Conservation (phyloP, 2,888 invertebrate genomes). For the Pristionchus entomophagus region DNA sequence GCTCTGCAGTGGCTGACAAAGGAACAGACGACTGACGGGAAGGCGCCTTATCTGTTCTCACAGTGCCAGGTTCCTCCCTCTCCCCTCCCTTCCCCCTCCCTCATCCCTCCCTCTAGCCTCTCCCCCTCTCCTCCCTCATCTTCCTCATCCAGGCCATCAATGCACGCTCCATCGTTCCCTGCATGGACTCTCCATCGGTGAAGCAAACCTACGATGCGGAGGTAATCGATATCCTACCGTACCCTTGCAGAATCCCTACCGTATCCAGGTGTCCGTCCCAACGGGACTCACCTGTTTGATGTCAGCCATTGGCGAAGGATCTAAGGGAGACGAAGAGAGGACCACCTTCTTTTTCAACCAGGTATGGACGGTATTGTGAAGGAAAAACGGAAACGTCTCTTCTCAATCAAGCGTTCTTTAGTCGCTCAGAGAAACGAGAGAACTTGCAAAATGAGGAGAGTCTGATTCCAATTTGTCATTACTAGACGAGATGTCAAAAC, state of each 20-base stretch:
- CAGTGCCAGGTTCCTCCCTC: slow-evolving; percentile 59
- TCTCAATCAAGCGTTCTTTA: no score
- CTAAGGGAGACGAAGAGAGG: slow-evolving; percentile 61
- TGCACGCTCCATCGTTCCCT: slow-evolving; percentile 84
- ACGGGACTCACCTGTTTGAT: slow-evolving; percentile 87
- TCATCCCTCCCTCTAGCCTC: slow-evolving; percentile 81
- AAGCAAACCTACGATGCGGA: slow-evolving; percentile 88
- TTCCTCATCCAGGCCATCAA: slow-evolving; percentile 64
- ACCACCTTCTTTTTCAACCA: slow-evolving; percentile 70
- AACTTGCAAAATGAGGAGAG: no score
- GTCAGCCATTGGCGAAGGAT: slow-evolving; percentile 83
- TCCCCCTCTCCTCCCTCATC: slow-evolving; percentile 78
- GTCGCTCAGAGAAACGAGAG: no score
- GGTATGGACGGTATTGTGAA: neutral
- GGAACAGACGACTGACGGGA: slow-evolving; percentile 89
- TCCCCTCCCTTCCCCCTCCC: slow-evolving; percentile 54
- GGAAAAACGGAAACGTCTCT: neutral
- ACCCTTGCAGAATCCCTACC: neutral
- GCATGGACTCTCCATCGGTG: slow-evolving; percentile 94
- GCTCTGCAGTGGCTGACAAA: slow-evolving; percentile 92
- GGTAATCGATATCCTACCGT: slow-evolving; percentile 66
- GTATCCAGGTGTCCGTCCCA: slow-evolving; percentile 83
- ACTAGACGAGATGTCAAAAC: no score
- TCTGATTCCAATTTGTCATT: no score
- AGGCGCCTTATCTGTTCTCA: slow-evolving; percentile 74